Conservation (phyloP, 2,113 vertebrate genomes). For the Brachirus orientalis region DNA sequence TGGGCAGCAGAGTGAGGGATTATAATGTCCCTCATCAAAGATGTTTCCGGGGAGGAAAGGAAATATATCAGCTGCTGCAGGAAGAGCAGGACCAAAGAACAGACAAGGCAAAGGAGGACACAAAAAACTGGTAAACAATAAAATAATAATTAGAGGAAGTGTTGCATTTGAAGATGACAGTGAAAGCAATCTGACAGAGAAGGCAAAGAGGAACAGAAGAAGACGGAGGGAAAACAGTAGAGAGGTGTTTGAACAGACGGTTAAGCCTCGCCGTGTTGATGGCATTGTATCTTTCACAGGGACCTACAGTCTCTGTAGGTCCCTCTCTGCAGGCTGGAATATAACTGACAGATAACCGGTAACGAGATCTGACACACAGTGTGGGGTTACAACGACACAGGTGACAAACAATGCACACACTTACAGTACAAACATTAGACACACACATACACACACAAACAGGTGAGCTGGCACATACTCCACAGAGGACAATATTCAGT, state of each 20-base stretch:
- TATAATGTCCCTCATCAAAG: constrained; percentile 34
- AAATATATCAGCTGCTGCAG: constrained; percentile 33
- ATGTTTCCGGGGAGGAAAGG: constrained; percentile 30
- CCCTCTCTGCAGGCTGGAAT: constrained; percentile 50
- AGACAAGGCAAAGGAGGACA: constrained; percentile 16
- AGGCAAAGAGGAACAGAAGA: constrained; percentile 1
- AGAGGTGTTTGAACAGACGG: constrained; percentile 52
- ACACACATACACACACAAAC: too few species aligned
- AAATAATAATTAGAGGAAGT: neutral
- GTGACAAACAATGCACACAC: too few species aligned
- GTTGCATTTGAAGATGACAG: constrained; percentile 7
- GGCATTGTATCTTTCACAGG: constrained; percentile 54
- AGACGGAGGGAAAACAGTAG: constrained; percentile 6
- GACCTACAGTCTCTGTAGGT: constrained; percentile 27
- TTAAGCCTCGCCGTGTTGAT: constrained; percentile 45
- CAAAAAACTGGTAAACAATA: neutral
- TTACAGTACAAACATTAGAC: too few species aligned
- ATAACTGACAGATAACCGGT: constrained; percentile 54
- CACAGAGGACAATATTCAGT: too few species aligned
- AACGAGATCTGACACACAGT: constrained; percentile 41
- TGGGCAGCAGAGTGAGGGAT: constrained; percentile 42
- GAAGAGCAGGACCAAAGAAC: constrained; percentile 15
- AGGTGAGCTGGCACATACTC: too few species aligned
- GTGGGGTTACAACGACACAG: constrained; percentile 5
- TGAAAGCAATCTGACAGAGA: constrained; percentile 5